Evolutionary conservation across 1,140 invertebrate species (phyloP), one percentile per base, ranked within the genome.

Genomic region (Hetaerina americana): DNA sequence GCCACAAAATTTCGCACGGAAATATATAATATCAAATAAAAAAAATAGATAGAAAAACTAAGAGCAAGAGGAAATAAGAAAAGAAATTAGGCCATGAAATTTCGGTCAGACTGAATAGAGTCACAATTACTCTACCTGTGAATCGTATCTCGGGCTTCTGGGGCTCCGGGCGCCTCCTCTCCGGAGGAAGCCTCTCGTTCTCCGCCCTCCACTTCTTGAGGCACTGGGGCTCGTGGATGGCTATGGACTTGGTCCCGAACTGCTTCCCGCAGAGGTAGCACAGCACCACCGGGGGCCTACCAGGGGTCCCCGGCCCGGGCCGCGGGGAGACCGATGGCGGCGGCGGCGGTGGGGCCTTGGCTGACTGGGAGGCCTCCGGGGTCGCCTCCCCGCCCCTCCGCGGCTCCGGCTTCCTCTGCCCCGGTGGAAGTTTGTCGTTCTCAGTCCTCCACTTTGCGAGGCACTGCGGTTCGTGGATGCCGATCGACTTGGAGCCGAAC

Each of bases 391-490:
- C 40, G 40, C 15, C 3, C 40, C 22, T 57, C 68, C 82, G 76
- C 0, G 90, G 90, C 68, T 85, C 82, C 0, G 85, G 82, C 74
- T 87, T 78, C 57, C 87, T 81, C 71, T 86, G 83, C 71, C 82
- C 78, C 40, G 82, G 80, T 6, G 89, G 87, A 66, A 91, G 78
- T 76, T 87, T 86, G 5, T 85, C 80, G 76, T 92, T 91, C 77
- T 91, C 88, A 49, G 81, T 77, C 27, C 87, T 82, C 89, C 91
- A 92, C 78, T 90, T 92, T 76, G 88, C 86, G 27, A 92, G 76
- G 77, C 91, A 93, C 75, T 92, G 88, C 0, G 90, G 89, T 76
- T 92, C 89, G 79, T 93, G 91, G 71, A 92, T 91, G n/a, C 79
- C 79, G 70, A 93, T 87, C 49, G 88, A 90, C 74, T 84, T 85